Conservation (phyloP, 2,888 invertebrate genomes). For the Cepaea hortensis region DNA sequence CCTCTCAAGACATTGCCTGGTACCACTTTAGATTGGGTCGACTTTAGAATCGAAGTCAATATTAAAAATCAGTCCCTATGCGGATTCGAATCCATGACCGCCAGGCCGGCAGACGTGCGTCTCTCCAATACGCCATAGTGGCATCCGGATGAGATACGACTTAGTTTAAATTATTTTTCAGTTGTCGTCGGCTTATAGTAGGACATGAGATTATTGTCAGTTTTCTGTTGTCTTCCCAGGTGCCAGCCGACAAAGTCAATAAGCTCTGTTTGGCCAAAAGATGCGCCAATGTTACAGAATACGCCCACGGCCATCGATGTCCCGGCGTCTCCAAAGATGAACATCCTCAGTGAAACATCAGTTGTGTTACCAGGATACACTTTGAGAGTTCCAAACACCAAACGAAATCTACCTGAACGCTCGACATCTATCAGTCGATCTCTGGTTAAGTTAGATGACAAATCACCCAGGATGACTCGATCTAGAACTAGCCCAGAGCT, state of each 20-base stretch:
- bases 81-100: no score
- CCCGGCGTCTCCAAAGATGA: background rate
- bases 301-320: background rate
- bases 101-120: no score
- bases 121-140: no score
- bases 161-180: no score
- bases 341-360: background rate
- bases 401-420: background rate
- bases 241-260: background rate
- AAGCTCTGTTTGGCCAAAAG: background rate
- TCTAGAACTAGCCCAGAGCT: slow-evolving; percentile 8
- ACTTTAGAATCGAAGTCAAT: no score
- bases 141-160: no score
- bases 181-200: no score
- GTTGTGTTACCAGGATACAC: background rate
- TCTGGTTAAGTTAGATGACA: background rate
- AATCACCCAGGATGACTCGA: background rate
- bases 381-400: background rate
- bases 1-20: no score
- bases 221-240: background rate
- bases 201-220: no score
- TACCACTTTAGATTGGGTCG: no score
- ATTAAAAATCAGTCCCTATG: no score
- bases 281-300: background rate
- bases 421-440: background rate